phyloP scores from a whole-genome alignment of 2,797 vertebrate species.

The Anguilla megastoma region DNA sequence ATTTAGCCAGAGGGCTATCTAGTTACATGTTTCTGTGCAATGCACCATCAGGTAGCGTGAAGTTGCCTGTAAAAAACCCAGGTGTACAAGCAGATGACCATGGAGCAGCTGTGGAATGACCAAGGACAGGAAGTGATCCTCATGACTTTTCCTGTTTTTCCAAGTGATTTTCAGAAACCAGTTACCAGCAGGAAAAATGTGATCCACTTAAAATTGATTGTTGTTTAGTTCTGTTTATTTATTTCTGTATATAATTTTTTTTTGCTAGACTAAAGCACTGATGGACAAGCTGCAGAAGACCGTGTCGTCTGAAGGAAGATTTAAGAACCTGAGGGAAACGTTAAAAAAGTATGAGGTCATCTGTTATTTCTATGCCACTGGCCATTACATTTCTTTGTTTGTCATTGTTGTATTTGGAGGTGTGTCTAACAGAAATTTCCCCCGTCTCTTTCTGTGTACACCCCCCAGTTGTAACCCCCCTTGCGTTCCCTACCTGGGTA shows the following conservation, averaged over 20 bases:
- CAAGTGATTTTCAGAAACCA: neutral
- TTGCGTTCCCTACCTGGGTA: slow-evolving; percentile 94
- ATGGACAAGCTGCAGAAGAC: slow-evolving; percentile 97
- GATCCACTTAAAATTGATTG: neutral
- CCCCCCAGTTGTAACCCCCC: slow-evolving; percentile 89
- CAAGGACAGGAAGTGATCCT: too few relatives aligned
- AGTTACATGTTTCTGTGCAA: neutral
- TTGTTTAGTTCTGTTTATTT: neutral
- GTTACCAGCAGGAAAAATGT: neutral
- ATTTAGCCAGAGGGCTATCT: neutral
- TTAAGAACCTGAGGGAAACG: slow-evolving; percentile 97
- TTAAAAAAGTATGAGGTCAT: slow-evolving; percentile 86
- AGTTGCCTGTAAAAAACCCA: neutral
- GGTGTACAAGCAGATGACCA: neutral
- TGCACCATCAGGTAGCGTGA: neutral
- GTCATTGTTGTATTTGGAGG: neutral
- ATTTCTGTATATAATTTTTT: slow-evolving; percentile 33
- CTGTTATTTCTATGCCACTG: neutral
- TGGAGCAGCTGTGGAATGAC: too few relatives aligned
- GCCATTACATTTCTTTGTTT: neutral
- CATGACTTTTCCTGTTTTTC: neutral
- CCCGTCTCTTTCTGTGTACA: neutral
- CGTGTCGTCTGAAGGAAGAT: slow-evolving; percentile 93
- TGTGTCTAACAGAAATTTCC: neutral
- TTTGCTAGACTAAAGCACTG: slow-evolving; percentile 85